Evolutionary conservation across 2,888 invertebrate genomes (phyloP).

Genomic region (Thymelicus lineola): DNA sequence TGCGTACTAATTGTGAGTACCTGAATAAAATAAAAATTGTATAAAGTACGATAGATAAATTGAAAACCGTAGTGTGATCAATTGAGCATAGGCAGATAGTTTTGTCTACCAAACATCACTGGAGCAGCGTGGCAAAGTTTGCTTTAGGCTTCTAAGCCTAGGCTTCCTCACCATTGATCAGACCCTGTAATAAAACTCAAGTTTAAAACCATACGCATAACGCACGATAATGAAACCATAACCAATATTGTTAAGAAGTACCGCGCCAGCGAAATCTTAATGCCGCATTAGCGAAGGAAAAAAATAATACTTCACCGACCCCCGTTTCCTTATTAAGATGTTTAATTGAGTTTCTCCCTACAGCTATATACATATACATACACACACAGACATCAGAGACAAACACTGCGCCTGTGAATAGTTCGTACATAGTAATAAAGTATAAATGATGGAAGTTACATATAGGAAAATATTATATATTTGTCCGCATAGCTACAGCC

Average conservation of each 20-base stretch:
- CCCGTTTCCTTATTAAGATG: slow-evolving; percentile 73
- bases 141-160: no score
- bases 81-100: no score
- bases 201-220: no score
- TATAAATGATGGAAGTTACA: slow-evolving; percentile 84
- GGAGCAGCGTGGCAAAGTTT: no score
- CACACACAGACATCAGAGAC: slow-evolving; percentile 54
- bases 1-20: no score
- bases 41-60: no score
- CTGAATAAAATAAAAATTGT: no score
- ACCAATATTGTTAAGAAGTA: neutral
- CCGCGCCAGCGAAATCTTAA: slow-evolving; percentile 27
- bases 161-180: no score
- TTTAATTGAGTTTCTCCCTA: slow-evolving; percentile 74
- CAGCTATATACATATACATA: slow-evolving; percentile 43
- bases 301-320: slow-evolving; percentile 45
- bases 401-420: slow-evolving; percentile 69
- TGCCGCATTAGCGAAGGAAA: slow-evolving; percentile 27
- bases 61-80: no score
- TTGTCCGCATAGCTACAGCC: slow-evolving; percentile 77
- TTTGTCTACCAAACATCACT: no score
- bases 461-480: slow-evolving; percentile 85
- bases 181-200: no score
- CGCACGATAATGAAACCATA: no score
- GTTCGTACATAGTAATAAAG: slow-evolving; percentile 82